These are phyloP conservation scores for Smithornis capensis DNA, from an alignment of 2,113 vertebrate species.

Conservation along the genomic window DNA sequence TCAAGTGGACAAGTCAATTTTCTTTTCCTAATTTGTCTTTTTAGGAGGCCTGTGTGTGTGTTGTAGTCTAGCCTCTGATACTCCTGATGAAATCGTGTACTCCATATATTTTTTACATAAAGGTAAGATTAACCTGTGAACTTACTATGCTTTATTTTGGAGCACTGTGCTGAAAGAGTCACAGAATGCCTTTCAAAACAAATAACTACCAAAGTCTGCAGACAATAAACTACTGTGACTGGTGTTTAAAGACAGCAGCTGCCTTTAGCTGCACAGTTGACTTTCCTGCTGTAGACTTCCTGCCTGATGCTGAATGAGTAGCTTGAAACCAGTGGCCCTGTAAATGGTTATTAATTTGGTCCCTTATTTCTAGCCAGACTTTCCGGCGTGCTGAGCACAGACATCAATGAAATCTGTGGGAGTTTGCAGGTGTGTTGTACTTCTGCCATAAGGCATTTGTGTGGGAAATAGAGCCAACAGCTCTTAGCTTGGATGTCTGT, in stretches of 20 bases:
- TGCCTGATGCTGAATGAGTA: neutral
- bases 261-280: neutral
- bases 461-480: neutral
- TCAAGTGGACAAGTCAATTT: neutral
- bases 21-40: conserved; percentile 4
- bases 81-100: conserved; percentile 78
- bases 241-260: neutral
- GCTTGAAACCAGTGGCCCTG: neutral
- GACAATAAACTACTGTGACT: neutral
- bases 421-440: conserved; percentile 26
- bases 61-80: conserved; percentile 73
- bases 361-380: conserved; percentile 8
- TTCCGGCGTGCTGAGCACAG: neutral
- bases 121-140: conserved; percentile 69
- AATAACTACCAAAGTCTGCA: neutral
- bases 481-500: neutral
- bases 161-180: neutral
- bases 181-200: neutral
- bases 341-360: conserved; percentile 7
- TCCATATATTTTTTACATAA: conserved; percentile 86
- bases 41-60: conserved; percentile 90
- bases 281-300: neutral
- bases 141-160: neutral
- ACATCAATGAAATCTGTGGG: neutral
- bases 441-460: neutral